Conservation (phyloP, 1,140 invertebrate genomes). For the roundworm (Caenorhabditis elegans) region DNA sequence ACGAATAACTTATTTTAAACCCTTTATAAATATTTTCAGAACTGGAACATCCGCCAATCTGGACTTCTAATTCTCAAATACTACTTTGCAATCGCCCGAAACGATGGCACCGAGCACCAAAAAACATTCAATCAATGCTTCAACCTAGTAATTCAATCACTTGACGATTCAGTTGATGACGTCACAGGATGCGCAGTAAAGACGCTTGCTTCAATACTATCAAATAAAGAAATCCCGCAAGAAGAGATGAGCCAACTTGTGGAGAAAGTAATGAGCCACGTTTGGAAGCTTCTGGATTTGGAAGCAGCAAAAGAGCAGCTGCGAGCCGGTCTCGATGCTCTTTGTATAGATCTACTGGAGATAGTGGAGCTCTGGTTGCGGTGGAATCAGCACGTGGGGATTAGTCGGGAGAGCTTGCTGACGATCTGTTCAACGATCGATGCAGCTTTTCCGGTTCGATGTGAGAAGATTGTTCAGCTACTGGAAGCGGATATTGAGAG, state of each 20-base stretch:
- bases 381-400: not conserved
- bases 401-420: not conserved
- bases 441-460: not conserved
- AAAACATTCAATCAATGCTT: slow-evolving; percentile 15
- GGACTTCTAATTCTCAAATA: slow-evolving; percentile 49
- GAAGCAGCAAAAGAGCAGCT: slow-evolving; percentile 30
- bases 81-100: slow-evolving; percentile 38
- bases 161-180: slow-evolving; percentile 34
- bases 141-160: not conserved
- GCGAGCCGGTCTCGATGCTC: slow-evolving; percentile 19
- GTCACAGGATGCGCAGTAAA: slow-evolving; percentile 26
- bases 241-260: slow-evolving; percentile 5
- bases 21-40: slow-evolving; percentile 27
- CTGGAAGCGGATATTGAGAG: not conserved
- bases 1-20: not conserved
- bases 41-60: slow-evolving; percentile 45
- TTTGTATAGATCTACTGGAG: slow-evolving; percentile 35
- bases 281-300: slow-evolving; percentile 34
- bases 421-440: not conserved
- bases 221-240: not conserved
- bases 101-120: not conserved
- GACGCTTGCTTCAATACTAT: slow-evolving; percentile 30
- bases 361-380: slow-evolving; percentile 30
- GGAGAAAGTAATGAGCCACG: slow-evolving; percentile 26
- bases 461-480: slow-evolving; percentile 12